A percentile compares a stretch with the other conserved stretches of the same genome.
Conservation (phyloP, 2,888 invertebrate species). For the Nomada lathburiana region DNA sequence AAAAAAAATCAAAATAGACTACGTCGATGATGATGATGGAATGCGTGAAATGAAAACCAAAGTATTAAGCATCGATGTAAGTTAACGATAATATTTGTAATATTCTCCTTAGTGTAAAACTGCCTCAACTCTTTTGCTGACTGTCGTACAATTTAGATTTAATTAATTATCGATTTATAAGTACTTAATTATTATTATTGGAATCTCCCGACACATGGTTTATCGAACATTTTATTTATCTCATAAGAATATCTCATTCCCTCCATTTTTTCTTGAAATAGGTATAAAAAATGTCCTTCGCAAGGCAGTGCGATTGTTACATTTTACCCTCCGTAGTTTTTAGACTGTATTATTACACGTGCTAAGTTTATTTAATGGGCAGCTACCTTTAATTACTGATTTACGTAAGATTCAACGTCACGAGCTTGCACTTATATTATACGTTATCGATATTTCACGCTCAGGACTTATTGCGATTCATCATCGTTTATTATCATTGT, state of each 20-base stretch:
- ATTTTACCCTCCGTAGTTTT: too few species aligned
- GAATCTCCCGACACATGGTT: slow-evolving; percentile 30
- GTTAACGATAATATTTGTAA: slow-evolving; percentile 54
- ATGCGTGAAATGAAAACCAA: slow-evolving; percentile 73
- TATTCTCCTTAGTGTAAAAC: slow-evolving; percentile 54
- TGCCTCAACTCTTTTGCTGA: slow-evolving; percentile 56
- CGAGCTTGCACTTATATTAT: slow-evolving; percentile 17
- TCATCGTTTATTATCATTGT: slow-evolving; percentile 18
- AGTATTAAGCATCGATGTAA: slow-evolving; percentile 76
- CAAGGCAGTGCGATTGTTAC: slow-evolving; percentile 2
- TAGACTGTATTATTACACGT: slow-evolving; percentile 1
- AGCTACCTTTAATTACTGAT: slow-evolving; percentile 32
- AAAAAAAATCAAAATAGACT: slow-evolving; percentile 53
- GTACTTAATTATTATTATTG: slow-evolving; percentile 40
- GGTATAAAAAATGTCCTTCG: not conserved
- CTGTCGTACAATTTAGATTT: slow-evolving; percentile 66
- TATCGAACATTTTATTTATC: slow-evolving; percentile 1
- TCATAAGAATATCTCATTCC: too few species aligned
- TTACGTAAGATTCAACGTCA: slow-evolving; percentile 1
- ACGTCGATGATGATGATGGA: slow-evolving; percentile 45
- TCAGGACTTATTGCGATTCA: slow-evolving; percentile 17
- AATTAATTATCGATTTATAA: slow-evolving; percentile 30
- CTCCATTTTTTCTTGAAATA: not conserved
- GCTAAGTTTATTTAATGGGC: slow-evolving; percentile 36
- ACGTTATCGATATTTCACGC: slow-evolving; percentile 14